Evolutionary conservation across 2,888 invertebrate species (phyloP).

Genomic region (Mesorhabditis sp.): DNA sequence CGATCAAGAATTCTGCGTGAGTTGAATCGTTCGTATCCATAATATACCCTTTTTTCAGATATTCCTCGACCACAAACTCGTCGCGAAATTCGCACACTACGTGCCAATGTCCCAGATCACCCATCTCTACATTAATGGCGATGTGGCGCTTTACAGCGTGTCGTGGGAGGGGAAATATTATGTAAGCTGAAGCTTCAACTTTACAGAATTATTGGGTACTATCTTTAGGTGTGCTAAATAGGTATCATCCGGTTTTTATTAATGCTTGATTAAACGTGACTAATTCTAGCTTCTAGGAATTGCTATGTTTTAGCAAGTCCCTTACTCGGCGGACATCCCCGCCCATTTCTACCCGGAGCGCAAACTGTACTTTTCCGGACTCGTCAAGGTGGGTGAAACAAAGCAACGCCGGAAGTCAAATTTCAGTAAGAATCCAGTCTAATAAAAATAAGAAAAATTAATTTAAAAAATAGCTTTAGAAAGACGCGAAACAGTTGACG

Average conservation of each 20-base stretch:
- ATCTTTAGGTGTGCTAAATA: too few species aligned
- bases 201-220: too few species aligned
- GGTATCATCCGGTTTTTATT: too few species aligned
- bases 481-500: slow-evolving; percentile 47
- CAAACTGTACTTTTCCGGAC: slow-evolving; percentile 39
- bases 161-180: slow-evolving; percentile 57
- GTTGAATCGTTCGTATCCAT: background rate
- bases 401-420: too few species aligned
- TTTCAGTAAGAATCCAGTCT: too few species aligned
- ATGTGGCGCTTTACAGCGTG: slow-evolving; percentile 38
- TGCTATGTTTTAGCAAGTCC: slow-evolving; percentile 40
- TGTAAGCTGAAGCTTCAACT: slow-evolving; percentile 21
- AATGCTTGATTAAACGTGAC: too few species aligned
- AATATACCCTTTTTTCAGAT: slow-evolving; percentile 23
- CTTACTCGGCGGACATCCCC: slow-evolving; percentile 56
- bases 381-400: slow-evolving; percentile 11
- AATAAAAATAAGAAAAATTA: background rate
- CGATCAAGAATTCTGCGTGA: slow-evolving; percentile 50
- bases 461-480: slow-evolving; percentile 16
- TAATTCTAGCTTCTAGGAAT: background rate
- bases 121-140: slow-evolving; percentile 53
- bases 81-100: slow-evolving; percentile 55
- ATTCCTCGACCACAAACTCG: slow-evolving; percentile 53
- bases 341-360: slow-evolving; percentile 52
- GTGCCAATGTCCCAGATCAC: slow-evolving; percentile 42